Evolutionary conservation across 92 coral and sea anemone genomes (phyloP), one percentile per base, ranked within the genome.

Genomic region (Umimayanthus kanabou): DNA sequence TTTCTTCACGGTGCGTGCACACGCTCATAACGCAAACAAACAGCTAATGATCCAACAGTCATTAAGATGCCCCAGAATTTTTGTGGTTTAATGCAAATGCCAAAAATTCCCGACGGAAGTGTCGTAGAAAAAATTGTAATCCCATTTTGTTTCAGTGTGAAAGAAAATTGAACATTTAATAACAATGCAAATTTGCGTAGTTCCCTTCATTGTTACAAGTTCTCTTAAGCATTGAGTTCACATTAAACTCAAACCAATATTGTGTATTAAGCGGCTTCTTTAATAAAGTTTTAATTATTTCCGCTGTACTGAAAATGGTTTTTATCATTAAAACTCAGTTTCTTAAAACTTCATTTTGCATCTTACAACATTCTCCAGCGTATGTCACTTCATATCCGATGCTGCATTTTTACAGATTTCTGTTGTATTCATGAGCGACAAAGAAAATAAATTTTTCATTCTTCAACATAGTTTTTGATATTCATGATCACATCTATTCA

Each of bases 61-160:
- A 76, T 76, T 58, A 76, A 76, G 50, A 76, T n/a, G 80, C 80
- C 80, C 49, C 80, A 76, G 80, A 39, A 37, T 76, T 70, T 70
- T 70, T 33, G 37, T 33, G 37, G 37, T 33, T 33, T 33, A 20
- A 70, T 70, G 75, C 75, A 70, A 70, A 70, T 70, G 61, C 6
- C 14, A 53, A 53, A 53, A 53, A 13, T 53, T 33, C 61, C 61
- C 6, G 61, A 53, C 1, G 13, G 61, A 53, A 53, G 61, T 53
- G 13, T 53, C 18, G 61, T 10, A 53, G 61, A 6, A 53, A 5
- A 53, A 5, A 53, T 53, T 53, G 3, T 49, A 49, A 2, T 49
- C 57, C 0, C 1, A 2, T 33, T 53, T 5, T 53, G 61, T 53
- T 53, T 53, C 61, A 53, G 61, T 53, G 61, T 53, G 61, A 53